A percentile compares a stretch with the other conserved stretches of the same genome.
phyloP scores from a whole-genome alignment of 2,888 invertebrate genomes.

The Volucella inanis region DNA sequence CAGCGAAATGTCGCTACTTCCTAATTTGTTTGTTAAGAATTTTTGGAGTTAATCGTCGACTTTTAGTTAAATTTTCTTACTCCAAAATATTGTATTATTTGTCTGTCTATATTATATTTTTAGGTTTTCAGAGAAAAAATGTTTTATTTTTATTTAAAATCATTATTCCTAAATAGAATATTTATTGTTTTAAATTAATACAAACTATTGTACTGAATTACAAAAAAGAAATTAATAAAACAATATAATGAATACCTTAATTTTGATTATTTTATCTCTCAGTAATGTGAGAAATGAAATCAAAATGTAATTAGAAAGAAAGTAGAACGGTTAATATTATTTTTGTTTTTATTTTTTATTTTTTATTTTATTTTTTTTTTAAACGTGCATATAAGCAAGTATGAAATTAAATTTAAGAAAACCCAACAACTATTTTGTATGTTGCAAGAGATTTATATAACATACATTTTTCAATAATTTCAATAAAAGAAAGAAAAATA shows the following conservation, averaged over 20 bases:
- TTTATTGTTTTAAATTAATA: slow-evolving; percentile 8
- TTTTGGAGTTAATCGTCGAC: slow-evolving; percentile 2
- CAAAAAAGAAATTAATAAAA: slow-evolving; percentile 10
- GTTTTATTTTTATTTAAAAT: slow-evolving; percentile 28
- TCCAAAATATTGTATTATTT: slow-evolving; percentile 10
- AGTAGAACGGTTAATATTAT: background rate
- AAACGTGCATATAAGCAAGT: slow-evolving; percentile 23
- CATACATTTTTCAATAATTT: background rate
- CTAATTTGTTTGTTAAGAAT: slow-evolving; percentile 22
- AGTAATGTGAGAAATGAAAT: slow-evolving; percentile 26
- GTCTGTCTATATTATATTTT: slow-evolving; percentile 5
- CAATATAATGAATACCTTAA: background rate
- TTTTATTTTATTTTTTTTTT: background rate
- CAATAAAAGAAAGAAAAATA: slow-evolving; percentile 21
- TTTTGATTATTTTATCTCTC: slow-evolving; percentile 17
- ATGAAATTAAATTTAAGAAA: slow-evolving; percentile 28
- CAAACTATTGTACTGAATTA: slow-evolving; percentile 33
- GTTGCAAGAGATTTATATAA: slow-evolving; percentile 26
- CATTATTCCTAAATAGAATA: slow-evolving; percentile 38
- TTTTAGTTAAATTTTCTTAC: background rate
- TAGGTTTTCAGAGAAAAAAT: background rate
- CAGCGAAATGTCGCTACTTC: slow-evolving; percentile 2
- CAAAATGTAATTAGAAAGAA: slow-evolving; percentile 8
- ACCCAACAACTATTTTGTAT: slow-evolving; percentile 9
- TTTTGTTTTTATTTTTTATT: background rate